Percentiles rank a stretch among this genome's conserved stretches.
phyloP scores from a whole-genome alignment of 2,113 vertebrate species.

The Eleginops maclovinus region DNA sequence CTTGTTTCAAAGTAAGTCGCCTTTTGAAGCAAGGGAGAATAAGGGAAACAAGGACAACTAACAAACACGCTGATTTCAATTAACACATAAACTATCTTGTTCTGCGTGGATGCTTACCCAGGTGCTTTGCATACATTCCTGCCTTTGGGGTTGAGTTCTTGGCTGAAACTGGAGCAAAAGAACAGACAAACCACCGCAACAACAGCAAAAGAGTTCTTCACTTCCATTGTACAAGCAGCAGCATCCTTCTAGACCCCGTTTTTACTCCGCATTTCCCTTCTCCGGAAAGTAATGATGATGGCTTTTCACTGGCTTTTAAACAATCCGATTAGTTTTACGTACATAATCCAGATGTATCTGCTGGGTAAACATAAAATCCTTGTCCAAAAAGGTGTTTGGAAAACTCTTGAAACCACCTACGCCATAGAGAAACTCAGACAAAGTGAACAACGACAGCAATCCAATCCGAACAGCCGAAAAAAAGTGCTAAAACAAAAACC shows the following conservation, averaged over 20 bases:
- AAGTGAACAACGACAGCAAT: slow-evolving; percentile 42
- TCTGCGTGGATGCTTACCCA: slow-evolving; percentile 76
- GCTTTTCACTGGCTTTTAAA: slow-evolving; percentile 8
- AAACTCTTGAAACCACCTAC: slow-evolving; percentile 36
- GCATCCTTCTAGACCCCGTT: slow-evolving; percentile 83
- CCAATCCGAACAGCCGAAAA: slow-evolving; percentile 29
- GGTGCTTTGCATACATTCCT: slow-evolving; percentile 84
- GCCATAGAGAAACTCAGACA: slow-evolving; percentile 56
- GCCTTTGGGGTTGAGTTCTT: slow-evolving; percentile 85
- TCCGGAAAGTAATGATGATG: slow-evolving; percentile 16
- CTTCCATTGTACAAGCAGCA: slow-evolving; percentile 83
- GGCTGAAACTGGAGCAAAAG: slow-evolving; percentile 74
- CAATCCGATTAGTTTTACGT: slow-evolving; percentile 22
- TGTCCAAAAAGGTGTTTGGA: slow-evolving; percentile 1
- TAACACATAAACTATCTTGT: not conserved
- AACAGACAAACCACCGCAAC: slow-evolving; percentile 76
- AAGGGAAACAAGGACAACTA: not conserved
- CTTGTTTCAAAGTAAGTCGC: not conserved
- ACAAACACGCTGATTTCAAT: not conserved
- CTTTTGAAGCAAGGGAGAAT: not conserved
- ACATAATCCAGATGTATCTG: slow-evolving; percentile 46
- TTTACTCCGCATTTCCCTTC: slow-evolving; percentile 72
- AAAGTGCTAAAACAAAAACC: slow-evolving; percentile 60
- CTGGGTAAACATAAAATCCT: slow-evolving; percentile 31
- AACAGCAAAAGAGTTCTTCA: slow-evolving; percentile 79